Conservation (phyloP, 2,113 vertebrate genomes). For the Nansenia antarctica region DNA sequence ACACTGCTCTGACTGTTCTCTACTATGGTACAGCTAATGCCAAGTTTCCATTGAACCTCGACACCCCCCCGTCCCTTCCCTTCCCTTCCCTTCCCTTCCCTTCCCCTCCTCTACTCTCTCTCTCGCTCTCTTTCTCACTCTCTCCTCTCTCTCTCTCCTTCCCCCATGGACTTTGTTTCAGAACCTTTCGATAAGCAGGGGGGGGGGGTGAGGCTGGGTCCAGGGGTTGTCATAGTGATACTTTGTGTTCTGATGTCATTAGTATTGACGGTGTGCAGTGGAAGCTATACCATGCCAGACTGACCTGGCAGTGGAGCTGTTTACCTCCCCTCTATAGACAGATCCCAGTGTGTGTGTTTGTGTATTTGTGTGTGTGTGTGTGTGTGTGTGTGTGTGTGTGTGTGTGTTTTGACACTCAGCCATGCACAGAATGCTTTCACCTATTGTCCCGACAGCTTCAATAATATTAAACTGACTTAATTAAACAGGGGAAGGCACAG, state of each 20-base stretch:
- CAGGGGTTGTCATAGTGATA: slow-evolving; percentile 61
- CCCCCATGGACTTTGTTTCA: not conserved
- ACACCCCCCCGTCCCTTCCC: not conserved
- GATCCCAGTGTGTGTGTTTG: not conserved
- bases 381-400: not conserved
- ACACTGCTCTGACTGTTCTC: slow-evolving; percentile 69
- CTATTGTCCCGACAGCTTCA: no score
- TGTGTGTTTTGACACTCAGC: no score
- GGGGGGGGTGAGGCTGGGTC: slow-evolving; percentile 14
- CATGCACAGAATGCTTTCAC: no score
- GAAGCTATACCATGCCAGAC: slow-evolving; percentile 39
- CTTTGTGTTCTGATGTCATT: slow-evolving; percentile 71
- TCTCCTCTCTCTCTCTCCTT: slow-evolving; percentile 20
- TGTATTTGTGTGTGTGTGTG: slow-evolving; percentile 14
- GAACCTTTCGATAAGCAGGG: slow-evolving; percentile 49
- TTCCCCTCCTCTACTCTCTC: not conserved
- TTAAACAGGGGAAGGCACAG: no score
- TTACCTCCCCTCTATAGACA: slow-evolving; percentile 41
- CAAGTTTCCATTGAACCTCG: slow-evolving; percentile 33
- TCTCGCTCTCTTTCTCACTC: slow-evolving; percentile 12
- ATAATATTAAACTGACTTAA: no score
- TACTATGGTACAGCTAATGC: slow-evolving; percentile 50
- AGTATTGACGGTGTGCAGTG: slow-evolving; percentile 65
- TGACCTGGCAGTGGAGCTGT: slow-evolving; percentile 53
- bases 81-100: not conserved